These are phyloP conservation scores for Chrysochloris asiatica DNA, from an alignment of 2,113 vertebrate species.

Conservation along the genomic window DNA sequence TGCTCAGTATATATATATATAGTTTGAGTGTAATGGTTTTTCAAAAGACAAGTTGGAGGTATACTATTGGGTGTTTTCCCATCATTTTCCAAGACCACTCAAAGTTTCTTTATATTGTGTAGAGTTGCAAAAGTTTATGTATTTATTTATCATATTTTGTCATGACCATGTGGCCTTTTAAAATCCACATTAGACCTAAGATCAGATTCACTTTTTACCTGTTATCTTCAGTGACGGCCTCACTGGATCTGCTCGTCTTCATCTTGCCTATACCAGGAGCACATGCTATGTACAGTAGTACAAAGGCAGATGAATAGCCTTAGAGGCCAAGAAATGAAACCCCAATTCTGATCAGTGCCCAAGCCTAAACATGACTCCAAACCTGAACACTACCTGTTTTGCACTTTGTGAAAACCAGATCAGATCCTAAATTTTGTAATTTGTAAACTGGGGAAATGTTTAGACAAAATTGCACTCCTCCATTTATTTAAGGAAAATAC, in stretches of 20 bases:
- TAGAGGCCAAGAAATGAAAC: constrained; percentile 31
- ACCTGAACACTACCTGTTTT: not conserved
- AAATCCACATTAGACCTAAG: not conserved
- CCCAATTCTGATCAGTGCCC: constrained; percentile 41
- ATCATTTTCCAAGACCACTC: not conserved
- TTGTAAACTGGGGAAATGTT: not conserved
- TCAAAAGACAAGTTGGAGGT: not conserved
- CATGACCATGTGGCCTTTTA: not conserved
- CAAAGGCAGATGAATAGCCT: not conserved
- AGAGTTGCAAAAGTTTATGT: not conserved
- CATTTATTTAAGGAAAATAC: not conserved
- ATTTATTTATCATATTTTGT: not conserved
- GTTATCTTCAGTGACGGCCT: not conserved
- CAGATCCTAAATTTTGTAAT: not conserved
- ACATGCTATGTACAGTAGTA: not conserved
- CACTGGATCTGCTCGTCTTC: not conserved
- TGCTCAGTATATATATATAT: not conserved
- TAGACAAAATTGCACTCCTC: not conserved
- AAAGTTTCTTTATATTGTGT: not conserved
- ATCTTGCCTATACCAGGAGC: not conserved
- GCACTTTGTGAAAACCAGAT: not conserved
- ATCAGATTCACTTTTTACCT: not conserved
- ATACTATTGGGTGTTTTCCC: not conserved
- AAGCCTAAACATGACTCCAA: constrained; percentile 54
- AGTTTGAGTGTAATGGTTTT: not conserved